A percentile compares a stretch with the other conserved stretches of the same genome.
Conservation (phyloP, 2,797 vertebrate genomes). For the Danio choprae region DNA sequence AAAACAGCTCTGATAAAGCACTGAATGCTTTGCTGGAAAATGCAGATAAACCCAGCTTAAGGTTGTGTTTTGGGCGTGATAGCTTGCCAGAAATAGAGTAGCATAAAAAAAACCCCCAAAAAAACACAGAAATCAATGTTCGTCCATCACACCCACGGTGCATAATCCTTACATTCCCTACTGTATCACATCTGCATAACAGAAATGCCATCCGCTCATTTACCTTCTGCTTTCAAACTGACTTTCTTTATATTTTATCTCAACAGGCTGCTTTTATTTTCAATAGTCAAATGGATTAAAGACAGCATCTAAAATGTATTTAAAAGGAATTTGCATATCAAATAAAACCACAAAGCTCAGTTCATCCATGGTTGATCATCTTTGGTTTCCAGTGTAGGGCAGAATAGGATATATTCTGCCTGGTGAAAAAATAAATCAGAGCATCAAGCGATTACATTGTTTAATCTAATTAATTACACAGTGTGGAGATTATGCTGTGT, state of each 20-base stretch:
- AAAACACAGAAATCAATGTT: not conserved
- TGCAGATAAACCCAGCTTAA: not conserved
- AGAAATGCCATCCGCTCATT: not conserved
- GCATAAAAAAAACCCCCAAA: not conserved
- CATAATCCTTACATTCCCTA: not conserved
- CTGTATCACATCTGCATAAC: not conserved
- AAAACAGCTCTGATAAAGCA: conserved; percentile 4
- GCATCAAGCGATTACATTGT: no score
- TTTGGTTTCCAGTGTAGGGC: not conserved
- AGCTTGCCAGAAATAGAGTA: not conserved
- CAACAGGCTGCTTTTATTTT: not conserved
- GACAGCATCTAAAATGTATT: no score
- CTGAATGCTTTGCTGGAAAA: not conserved
- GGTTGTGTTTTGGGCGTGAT: not conserved
- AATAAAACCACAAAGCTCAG: not conserved
- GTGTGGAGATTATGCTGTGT: no score
- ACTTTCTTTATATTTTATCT: not conserved
- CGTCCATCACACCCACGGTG: not conserved
- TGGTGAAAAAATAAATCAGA: conserved; percentile 1
- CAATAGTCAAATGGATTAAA: not conserved
- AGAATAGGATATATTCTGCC: not conserved
- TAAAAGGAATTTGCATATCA: no score
- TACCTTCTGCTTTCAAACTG: not conserved
- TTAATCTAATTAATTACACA: no score
- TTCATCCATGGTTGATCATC: not conserved